Conservation (phyloP, 2,888 invertebrate genomes). For the Gisinianus flammeolus region DNA sequence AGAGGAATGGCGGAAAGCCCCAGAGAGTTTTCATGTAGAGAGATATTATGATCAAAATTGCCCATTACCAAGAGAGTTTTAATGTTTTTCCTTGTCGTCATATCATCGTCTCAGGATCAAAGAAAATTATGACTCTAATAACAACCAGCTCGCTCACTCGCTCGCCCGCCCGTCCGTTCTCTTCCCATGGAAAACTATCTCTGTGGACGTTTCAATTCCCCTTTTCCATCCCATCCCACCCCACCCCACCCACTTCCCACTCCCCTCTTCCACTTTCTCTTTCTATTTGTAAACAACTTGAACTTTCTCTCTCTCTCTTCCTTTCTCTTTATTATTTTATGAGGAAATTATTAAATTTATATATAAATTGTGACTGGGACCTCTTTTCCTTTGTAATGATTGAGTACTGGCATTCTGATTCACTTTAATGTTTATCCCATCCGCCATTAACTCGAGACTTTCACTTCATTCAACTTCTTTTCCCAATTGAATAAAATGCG, state of each 20-base stretch:
- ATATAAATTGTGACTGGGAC: too few species aligned
- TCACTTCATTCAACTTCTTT: too few species aligned
- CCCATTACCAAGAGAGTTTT: neutral
- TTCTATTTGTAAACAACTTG: too few species aligned
- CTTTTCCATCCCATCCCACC: neutral
- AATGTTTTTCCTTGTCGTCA: neutral
- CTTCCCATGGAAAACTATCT: neutral
- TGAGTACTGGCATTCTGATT: too few species aligned
- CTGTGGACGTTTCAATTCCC: neutral
- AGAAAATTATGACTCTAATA: neutral
- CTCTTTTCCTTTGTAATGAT: too few species aligned
- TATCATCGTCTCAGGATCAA: neutral
- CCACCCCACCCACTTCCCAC: neutral
- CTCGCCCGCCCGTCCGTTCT: neutral
- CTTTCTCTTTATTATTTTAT: too few species aligned
- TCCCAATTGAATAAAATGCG: too few species aligned
- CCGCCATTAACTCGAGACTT: too few species aligned
- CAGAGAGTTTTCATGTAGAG: neutral
- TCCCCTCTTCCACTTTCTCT: too few species aligned
- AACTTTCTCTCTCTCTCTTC: too few species aligned
- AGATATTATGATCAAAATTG: neutral
- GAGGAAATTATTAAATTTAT: too few species aligned
- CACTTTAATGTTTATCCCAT: too few species aligned
- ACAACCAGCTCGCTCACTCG: neutral
- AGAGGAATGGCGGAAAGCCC: neutral